Evolutionary conservation across 2,888 invertebrate species (phyloP).

Genomic region (Lottia gigantea): DNA sequence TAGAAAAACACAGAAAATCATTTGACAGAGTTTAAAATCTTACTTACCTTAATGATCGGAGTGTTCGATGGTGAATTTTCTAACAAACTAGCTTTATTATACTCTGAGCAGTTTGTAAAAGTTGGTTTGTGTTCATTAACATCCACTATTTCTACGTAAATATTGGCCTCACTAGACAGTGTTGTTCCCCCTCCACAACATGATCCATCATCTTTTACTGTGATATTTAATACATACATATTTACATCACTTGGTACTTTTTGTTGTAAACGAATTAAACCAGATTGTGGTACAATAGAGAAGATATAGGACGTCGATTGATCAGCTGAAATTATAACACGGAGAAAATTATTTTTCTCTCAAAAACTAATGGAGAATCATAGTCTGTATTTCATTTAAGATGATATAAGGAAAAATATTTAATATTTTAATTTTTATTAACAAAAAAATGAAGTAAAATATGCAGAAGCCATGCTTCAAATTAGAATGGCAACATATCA

Average conservation of each 20-base stretch:
- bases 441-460: too few species aligned
- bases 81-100: constrained; percentile 74
- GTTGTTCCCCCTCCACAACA: constrained; percentile 90
- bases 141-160: constrained; percentile 95
- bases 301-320: constrained; percentile 49
- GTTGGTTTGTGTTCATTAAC: constrained; percentile 97
- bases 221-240: constrained; percentile 93
- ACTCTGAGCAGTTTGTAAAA: constrained; percentile 92
- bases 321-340: constrained; percentile 32
- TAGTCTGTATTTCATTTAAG: too few species aligned
- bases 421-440: too few species aligned
- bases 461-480: too few species aligned
- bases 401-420: too few species aligned
- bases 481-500: too few species aligned
- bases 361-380: too few species aligned
- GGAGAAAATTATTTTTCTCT: too few species aligned
- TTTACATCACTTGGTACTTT: constrained; percentile 49
- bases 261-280: constrained; percentile 59
- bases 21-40: not conserved
- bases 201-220: constrained; percentile 96
- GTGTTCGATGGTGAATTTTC: constrained; percentile 47
- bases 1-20: not conserved
- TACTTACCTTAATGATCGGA: constrained; percentile 46
- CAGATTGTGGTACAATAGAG: constrained; percentile 62
- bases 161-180: constrained; percentile 93